A percentile compares a stretch with the other conserved stretches of the same genome.
phyloP scores from a whole-genome alignment of 2,888 invertebrate genomes.

The Drosophila limbata region DNA sequence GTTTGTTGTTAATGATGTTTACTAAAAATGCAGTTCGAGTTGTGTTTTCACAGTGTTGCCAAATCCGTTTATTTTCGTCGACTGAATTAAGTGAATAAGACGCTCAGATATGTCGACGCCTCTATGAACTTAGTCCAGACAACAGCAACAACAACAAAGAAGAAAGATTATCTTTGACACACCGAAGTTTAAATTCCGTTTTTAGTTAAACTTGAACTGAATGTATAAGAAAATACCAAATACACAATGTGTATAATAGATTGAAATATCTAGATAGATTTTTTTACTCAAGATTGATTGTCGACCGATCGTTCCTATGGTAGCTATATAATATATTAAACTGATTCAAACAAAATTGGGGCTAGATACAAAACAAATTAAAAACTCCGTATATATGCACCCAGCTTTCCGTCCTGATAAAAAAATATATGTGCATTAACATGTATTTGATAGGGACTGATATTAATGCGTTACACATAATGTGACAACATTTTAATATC shows the following conservation, averaged over 20 bases:
- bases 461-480: neutral
- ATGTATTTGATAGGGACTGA: too few species aligned
- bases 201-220: neutral
- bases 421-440: too few species aligned
- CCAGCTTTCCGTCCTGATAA: too few species aligned
- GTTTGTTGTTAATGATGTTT: conserved; percentile 59
- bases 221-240: neutral
- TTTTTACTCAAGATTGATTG: neutral
- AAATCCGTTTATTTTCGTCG: conserved; percentile 60
- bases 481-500: neutral
- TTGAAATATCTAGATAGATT: neutral
- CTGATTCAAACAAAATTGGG: too few species aligned
- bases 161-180: neutral
- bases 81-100: conserved; percentile 37
- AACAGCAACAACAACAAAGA: conserved; percentile 22
- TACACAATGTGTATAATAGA: neutral
- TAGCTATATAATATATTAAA: too few species aligned
- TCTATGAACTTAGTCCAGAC: conserved; percentile 43
- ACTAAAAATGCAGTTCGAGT: conserved; percentile 72
- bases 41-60: conserved; percentile 72
- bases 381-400: too few species aligned
- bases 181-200: neutral
- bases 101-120: conserved; percentile 68
- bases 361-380: too few species aligned
- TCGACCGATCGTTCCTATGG: neutral